These are phyloP conservation scores for Pyrochroa serraticornis DNA, from an alignment of 2,888 invertebrate species.

Conservation along the genomic window DNA sequence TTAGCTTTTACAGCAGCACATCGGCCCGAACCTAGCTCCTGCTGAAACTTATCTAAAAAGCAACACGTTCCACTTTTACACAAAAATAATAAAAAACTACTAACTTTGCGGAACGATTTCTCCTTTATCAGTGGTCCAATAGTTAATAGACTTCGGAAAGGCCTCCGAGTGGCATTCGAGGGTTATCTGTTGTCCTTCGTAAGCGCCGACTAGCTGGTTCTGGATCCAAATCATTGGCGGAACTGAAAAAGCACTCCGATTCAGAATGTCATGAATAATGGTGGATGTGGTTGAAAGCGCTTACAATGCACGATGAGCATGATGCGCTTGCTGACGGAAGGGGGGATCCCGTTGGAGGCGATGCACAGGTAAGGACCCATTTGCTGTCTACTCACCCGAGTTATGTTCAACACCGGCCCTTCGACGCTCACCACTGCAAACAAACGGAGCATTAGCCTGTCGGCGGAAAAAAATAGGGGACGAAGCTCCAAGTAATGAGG, in stretches of 20 bases:
- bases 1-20: slow-evolving; percentile 5
- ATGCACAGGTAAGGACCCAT: slow-evolving; percentile 82
- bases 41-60: slow-evolving; percentile 25
- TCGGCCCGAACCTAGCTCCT: slow-evolving; percentile 6
- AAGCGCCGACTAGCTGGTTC: slow-evolving; percentile 83
- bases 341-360: slow-evolving; percentile 81
- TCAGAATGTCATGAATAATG: neutral
- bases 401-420: slow-evolving; percentile 69
- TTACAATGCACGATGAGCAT: slow-evolving; percentile 85
- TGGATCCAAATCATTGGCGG: slow-evolving; percentile 85
- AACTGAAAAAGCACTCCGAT: slow-evolving; percentile 63
- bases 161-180: slow-evolving; percentile 85
- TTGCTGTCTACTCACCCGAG: slow-evolving; percentile 72
- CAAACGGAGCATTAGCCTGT: slow-evolving; percentile 13
- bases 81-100: slow-evolving; percentile 42
- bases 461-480: too few species aligned
- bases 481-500: too few species aligned
- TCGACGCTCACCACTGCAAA: slow-evolving; percentile 67
- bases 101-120: slow-evolving; percentile 80
- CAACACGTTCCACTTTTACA: slow-evolving; percentile 31
- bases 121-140: slow-evolving; percentile 79
- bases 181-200: slow-evolving; percentile 73
- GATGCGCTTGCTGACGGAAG: slow-evolving; percentile 79
- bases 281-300: slow-evolving; percentile 53
- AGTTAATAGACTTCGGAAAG: slow-evolving; percentile 84